phyloP scores from a whole-genome alignment of 2,888 invertebrate genomes.

The Carabus problematicus region DNA sequence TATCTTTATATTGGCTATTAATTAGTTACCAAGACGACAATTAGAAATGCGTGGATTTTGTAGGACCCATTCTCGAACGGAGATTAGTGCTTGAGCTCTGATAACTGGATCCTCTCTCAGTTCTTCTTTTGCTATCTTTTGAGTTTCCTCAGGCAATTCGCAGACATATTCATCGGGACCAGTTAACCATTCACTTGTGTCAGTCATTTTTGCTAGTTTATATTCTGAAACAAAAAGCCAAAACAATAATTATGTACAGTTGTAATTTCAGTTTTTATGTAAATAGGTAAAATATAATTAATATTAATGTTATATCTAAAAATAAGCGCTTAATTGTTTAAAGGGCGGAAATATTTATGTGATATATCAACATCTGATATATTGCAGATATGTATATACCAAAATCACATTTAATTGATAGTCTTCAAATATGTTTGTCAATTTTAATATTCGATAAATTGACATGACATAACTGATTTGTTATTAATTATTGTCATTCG shows the following conservation, averaged over 20 bases:
- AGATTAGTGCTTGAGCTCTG: conserved; percentile 70
- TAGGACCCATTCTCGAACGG: conserved; percentile 74
- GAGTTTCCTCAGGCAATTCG: conserved; percentile 67
- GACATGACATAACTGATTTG: neutral
- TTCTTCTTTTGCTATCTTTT: conserved; percentile 70
- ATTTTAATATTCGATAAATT: neutral
- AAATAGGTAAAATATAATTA: neutral
- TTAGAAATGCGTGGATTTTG: conserved; percentile 74
- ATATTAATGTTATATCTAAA: neutral
- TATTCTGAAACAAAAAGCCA: neutral
- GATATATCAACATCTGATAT: neutral
- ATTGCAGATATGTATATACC: neutral
- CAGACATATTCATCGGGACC: conserved; percentile 71
- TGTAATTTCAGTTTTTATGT: neutral
- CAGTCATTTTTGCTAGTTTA: conserved; percentile 47
- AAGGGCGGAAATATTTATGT: no score
- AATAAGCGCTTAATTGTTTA: no score
- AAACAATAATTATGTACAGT: neutral
- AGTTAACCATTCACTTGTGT: conserved; percentile 62
- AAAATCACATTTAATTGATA: neutral
- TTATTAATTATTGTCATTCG: no score
- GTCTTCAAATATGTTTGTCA: neutral
- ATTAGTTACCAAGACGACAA: conserved; percentile 68
- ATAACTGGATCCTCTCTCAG: conserved; percentile 72
- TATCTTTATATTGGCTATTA: neutral